Base-by-base conservation (phyloP, 2,888 invertebrate genomes). In the Isotomurus palustris region DNA sequence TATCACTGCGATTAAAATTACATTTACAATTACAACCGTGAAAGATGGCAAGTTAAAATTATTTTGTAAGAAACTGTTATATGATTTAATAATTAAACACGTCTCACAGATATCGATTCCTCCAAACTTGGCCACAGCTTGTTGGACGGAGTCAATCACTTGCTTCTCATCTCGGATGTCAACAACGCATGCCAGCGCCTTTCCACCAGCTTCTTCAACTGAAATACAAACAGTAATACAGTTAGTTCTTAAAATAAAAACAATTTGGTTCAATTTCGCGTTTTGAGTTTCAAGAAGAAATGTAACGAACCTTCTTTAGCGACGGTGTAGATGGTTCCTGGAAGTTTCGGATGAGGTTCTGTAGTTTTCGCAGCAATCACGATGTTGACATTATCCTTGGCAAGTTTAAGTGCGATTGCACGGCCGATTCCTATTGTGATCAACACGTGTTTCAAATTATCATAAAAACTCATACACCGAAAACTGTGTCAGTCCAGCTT, bases 361-460 rank as follows among this genome's bases (percentile, higher is more conserved):
- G 88, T 87, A 24, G 93, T 93, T 80, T 94, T 94, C 4, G 93
- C 93, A 51, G 92, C 93, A 64, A 94, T 82, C 14, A 92, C 86
- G 70, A 94, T 81, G 76, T 93, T 93, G 0, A 92, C 93, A 27
- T 93, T 93, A 82, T 94, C 92, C 75, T 81, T 84, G 0, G 95
- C 93, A 2, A 88, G 88, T 78, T 92, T 95, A 56, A 95, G 74
- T 3, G 94, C 96, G 70, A 97, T 95, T 17, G 87, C 88, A 77
- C 93, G 90, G 0, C 97, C 97, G 72, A 97, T 97, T 17, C 60
- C 59, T 47, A 27, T 6, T 40, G 6, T 14, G 17, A 14, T 14
- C 12, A 40, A 8, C 8, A 17, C 40, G 40, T 8, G 8, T 17
- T 8, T 8, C 8, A 8, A 14, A 40, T 40, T 40, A 19, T 22